Conservation (phyloP, 1,140 invertebrate genomes). For the Probaryconus sp. region DNA sequence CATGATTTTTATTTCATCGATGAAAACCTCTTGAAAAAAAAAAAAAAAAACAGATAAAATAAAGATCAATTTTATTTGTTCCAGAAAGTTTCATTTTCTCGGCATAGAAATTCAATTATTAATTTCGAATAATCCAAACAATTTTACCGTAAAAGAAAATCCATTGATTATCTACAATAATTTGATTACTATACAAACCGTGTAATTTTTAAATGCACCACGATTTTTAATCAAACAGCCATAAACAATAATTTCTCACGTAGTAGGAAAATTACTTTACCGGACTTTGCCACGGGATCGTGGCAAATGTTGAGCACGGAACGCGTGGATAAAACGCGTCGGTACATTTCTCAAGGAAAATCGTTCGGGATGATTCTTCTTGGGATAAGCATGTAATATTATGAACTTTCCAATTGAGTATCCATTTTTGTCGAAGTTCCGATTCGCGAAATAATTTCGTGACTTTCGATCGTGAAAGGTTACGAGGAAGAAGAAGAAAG, state of each 20-base stretch:
- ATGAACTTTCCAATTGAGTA: slow-evolving; percentile 53
- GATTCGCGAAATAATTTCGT: slow-evolving; percentile 63
- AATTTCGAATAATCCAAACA: too few species aligned
- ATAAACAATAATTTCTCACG: slow-evolving; percentile 34
- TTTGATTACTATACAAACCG: neutral
- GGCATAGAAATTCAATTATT: too few species aligned
- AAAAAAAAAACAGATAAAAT: too few species aligned
- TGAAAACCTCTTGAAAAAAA: too few species aligned
- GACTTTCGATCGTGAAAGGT: slow-evolving; percentile 63
- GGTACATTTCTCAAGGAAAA: slow-evolving; percentile 43
- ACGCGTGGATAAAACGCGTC: slow-evolving; percentile 20
- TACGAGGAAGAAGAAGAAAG: slow-evolving; percentile 55
- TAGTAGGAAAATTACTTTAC: slow-evolving; percentile 20
- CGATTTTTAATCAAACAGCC: slow-evolving; percentile 10
- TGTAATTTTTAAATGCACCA: slow-evolving; percentile 13
- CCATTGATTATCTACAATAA: too few species aligned
- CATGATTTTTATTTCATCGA: too few species aligned
- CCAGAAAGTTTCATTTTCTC: too few species aligned
- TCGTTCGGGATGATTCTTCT: slow-evolving; percentile 30
- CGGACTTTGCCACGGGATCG: neutral
- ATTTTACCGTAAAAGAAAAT: too few species aligned
- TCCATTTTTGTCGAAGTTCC: slow-evolving; percentile 31
- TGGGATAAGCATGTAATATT: slow-evolving; percentile 43
- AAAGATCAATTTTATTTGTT: too few species aligned
- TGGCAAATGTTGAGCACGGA: neutral